phyloP scores from a whole-genome alignment of 1,140 invertebrate genomes.

The Chrysopa pallens region DNA sequence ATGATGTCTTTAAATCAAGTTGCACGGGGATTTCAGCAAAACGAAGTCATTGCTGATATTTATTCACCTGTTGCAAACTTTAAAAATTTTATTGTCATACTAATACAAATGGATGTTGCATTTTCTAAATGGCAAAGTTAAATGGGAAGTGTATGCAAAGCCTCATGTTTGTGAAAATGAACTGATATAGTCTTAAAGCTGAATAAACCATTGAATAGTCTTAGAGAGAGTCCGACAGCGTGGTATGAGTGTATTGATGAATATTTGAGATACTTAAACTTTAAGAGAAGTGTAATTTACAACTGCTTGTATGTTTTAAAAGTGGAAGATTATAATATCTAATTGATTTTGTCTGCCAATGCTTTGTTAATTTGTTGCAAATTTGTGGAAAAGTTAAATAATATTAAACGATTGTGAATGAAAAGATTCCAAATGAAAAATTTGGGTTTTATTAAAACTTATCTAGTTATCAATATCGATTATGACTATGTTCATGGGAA shows the following conservation, averaged over 20 bases:
- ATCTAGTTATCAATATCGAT: slow-evolving; percentile 9
- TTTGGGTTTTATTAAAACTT: slow-evolving; percentile 7
- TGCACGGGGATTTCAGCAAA: too few relatives aligned
- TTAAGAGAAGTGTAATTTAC: slow-evolving; percentile 2
- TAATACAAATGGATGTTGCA: too few relatives aligned
- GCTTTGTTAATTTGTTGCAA: slow-evolving; percentile 6
- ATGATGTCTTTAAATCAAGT: too few relatives aligned
- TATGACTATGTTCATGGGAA: slow-evolving; percentile 6
- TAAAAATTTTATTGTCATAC: too few relatives aligned
- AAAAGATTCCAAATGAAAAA: slow-evolving; percentile 8
- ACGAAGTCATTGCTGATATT: too few relatives aligned
- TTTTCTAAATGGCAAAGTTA: too few relatives aligned
- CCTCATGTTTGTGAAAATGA: too few relatives aligned
- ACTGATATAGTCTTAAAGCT: background rate
- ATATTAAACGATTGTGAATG: slow-evolving; percentile 1
- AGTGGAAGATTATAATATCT: background rate
- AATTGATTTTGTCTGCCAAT: slow-evolving; percentile 6
- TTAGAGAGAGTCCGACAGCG: background rate
- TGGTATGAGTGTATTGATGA: background rate
- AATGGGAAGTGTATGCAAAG: too few relatives aligned
- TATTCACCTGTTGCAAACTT: too few relatives aligned
- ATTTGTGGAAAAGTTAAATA: slow-evolving; percentile 1
- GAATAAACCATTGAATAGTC: background rate
- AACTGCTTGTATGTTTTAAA: slow-evolving; percentile 1
- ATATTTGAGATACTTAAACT: slow-evolving; percentile 1